These are phyloP conservation scores for Oxystoma pomonae DNA, from an alignment of 2,888 invertebrate genomes.

Conservation along the genomic window DNA sequence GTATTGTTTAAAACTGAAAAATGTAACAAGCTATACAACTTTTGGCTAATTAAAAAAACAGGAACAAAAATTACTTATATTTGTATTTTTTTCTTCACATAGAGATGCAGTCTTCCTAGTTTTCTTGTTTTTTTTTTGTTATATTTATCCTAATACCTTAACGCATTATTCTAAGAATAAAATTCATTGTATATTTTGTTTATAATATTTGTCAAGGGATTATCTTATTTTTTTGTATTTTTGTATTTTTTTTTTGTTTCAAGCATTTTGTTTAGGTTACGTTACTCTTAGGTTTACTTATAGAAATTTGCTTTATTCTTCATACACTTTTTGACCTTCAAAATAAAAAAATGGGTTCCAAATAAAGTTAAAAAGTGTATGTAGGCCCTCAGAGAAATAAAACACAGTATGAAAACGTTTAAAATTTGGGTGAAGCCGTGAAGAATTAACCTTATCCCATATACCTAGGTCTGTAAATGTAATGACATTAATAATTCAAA, in stretches of 20 bases:
- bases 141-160: constrained; percentile 45
- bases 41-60: not conserved
- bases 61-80: not conserved
- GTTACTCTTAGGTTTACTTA: constrained; percentile 1
- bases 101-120: constrained; percentile 49
- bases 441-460: too few relatives aligned
- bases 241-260: constrained; percentile 34
- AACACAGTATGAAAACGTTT: not conserved
- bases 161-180: constrained; percentile 43
- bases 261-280: constrained; percentile 39
- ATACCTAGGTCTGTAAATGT: too few relatives aligned
- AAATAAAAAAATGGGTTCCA: not conserved
- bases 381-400: not conserved
- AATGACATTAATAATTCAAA: too few relatives aligned
- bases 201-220: constrained; percentile 49
- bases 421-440: too few relatives aligned
- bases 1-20: not conserved
- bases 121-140: constrained; percentile 30
- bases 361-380: not conserved
- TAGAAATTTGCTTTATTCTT: not conserved
- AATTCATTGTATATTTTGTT: constrained; percentile 46
- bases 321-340: not conserved
- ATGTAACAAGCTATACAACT: not conserved
- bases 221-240: constrained; percentile 39
- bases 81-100: constrained; percentile 38